Conservation (phyloP, 92 coral and sea anemone genomes). For the Phenganax subtilis region DNA sequence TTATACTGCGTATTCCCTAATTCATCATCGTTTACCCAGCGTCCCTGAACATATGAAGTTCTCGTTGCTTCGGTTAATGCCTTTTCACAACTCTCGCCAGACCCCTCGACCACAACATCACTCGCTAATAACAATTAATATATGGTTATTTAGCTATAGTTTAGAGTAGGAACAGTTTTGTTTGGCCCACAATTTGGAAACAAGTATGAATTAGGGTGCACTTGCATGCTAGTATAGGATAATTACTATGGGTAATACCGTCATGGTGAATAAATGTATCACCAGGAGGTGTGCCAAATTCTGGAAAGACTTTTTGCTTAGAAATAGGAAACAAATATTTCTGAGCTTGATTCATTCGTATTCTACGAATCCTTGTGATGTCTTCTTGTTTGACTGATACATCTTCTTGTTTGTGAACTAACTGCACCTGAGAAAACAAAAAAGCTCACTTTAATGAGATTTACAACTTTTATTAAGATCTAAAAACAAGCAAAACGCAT, state of each 20-base stretch:
- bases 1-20: slow-evolving; percentile 61
- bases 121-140: slow-evolving; percentile 45
- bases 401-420: slow-evolving; percentile 56
- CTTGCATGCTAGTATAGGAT: too few relatives aligned
- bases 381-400: slow-evolving; percentile 49
- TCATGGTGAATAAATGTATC: slow-evolving; percentile 43
- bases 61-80: slow-evolving; percentile 92
- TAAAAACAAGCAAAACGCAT: not conserved
- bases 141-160: not conserved
- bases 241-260: not conserved
- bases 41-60: slow-evolving; percentile 87
- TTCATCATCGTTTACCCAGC: slow-evolving; percentile 84
- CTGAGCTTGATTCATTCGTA: slow-evolving; percentile 64
- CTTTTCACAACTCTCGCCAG: slow-evolving; percentile 66
- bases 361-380: slow-evolving; percentile 57
- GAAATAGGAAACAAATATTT: slow-evolving; percentile 78
- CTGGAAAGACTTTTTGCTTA: slow-evolving; percentile 70
- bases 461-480: too few relatives aligned
- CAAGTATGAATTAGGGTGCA: too few relatives aligned
- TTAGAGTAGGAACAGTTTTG: slow-evolving; percentile 14
- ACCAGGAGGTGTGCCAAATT: slow-evolving; percentile 81
- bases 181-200: slow-evolving; percentile 11
- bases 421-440: slow-evolving; percentile 45
- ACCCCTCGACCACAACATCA: slow-evolving; percentile 53
- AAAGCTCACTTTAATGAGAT: not conserved